Evolutionary conservation across 2,113 vertebrate genomes (phyloP).

Genomic region (Oncorhynchus keta): DNA sequence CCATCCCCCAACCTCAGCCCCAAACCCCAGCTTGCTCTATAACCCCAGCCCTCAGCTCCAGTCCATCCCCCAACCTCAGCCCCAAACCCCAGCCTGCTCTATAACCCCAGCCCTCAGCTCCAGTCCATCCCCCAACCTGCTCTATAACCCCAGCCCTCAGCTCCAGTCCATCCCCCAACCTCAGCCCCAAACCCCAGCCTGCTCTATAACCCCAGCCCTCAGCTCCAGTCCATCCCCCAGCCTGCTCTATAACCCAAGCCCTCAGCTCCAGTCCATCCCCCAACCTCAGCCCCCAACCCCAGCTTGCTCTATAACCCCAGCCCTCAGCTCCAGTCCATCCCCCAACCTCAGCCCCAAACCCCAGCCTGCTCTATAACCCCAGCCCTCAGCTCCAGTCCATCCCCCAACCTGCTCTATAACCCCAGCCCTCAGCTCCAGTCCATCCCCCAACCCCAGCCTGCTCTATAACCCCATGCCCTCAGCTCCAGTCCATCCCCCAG

Average conservation of each 20-base stretch:
- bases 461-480: conserved; percentile 23
- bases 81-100: conserved; percentile 55
- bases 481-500: conserved; percentile 62
- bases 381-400: conserved; percentile 60
- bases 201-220: too few species aligned
- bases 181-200: conserved; percentile 40
- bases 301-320: conserved; percentile 52
- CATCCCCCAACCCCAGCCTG: conserved; percentile 47
- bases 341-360: conserved; percentile 38
- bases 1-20: conserved; percentile 41
- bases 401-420: conserved; percentile 38
- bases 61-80: conserved; percentile 48
- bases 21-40: conserved; percentile 55
- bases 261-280: too few species aligned
- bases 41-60: conserved; percentile 54
- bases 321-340: conserved; percentile 60
- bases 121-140: conserved; percentile 44
- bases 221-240: conserved; percentile 62
- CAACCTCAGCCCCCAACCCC: conserved; percentile 42
- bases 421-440: conserved; percentile 61
- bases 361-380: conserved; percentile 53
- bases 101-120: conserved; percentile 46
- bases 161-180: conserved; percentile 4
- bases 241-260: background rate
- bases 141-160: too few species aligned